Percentiles rank a stretch among this genome's conserved stretches.
These are phyloP conservation scores for Acanthosoma haemorrhoidale DNA, from an alignment of 2,888 invertebrate genomes.

Conservation along the genomic window DNA sequence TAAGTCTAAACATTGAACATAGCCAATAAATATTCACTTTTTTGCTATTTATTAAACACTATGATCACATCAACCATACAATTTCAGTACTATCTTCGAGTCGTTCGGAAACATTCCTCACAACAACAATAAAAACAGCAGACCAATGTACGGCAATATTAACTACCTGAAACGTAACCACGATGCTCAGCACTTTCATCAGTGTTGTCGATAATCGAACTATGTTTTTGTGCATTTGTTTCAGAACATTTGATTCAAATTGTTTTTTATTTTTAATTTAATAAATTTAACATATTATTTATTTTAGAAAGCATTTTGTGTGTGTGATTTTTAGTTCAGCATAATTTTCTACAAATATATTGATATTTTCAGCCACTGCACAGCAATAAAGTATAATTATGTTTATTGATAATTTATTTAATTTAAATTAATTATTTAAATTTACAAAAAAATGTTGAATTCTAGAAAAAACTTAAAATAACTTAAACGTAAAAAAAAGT, in stretches of 20 bases:
- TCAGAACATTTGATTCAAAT: not conserved
- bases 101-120: not conserved
- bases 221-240: not conserved
- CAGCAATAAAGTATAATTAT: too few species aligned
- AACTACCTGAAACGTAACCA: constrained; percentile 12
- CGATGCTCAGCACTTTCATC: not conserved
- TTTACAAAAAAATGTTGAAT: too few species aligned
- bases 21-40: not conserved
- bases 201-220: not conserved
- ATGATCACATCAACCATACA: not conserved
- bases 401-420: too few species aligned
- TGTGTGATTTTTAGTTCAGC: not conserved
- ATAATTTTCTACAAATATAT: not conserved
- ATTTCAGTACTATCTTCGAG: not conserved
- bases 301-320: not conserved
- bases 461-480: too few species aligned
- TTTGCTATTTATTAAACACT: not conserved
- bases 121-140: not conserved
- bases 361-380: not conserved
- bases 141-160: not conserved
- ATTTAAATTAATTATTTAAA: too few species aligned
- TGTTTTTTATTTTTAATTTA: not conserved
- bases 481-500: too few species aligned
- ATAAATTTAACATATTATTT: not conserved
- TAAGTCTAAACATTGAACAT: not conserved